Percentiles rank a stretch among this genome's conserved stretches.
Evolutionary conservation across 2,113 vertebrate species (phyloP).

Genomic region (Corydoras sp.): DNA sequence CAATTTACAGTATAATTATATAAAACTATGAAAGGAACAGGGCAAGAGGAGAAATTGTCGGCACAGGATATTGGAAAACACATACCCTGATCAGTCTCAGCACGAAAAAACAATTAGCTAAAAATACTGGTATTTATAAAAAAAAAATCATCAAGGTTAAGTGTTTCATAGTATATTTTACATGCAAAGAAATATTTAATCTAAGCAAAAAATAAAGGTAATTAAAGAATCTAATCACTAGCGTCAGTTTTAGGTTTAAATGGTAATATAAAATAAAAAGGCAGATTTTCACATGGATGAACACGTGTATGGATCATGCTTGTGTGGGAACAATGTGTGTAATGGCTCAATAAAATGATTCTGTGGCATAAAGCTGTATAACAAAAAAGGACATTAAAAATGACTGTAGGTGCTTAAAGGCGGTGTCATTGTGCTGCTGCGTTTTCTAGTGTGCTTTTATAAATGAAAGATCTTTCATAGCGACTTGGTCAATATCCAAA

Average conservation of each 20-base stretch:
- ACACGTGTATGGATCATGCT: background rate
- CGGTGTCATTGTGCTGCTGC: slow-evolving; percentile 24
- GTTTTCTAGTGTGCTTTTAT: slow-evolving; percentile 36
- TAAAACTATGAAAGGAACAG: slow-evolving; percentile 32
- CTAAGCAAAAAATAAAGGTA: no score
- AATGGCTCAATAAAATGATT: no score
- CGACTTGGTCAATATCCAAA: slow-evolving; percentile 46
- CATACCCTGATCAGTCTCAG: no score
- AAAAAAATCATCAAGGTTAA: no score
- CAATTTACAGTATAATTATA: slow-evolving; percentile 47
- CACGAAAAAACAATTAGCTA: no score
- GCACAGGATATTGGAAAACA: background rate
- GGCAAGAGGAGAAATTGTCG: slow-evolving; percentile 8
- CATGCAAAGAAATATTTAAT: no score
- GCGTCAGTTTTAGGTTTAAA: no score
- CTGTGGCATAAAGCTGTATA: no score
- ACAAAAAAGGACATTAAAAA: background rate
- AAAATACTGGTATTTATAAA: no score
- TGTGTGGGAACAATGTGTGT: slow-evolving; percentile 6
- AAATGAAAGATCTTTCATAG: slow-evolving; percentile 39
- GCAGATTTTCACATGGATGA: no score
- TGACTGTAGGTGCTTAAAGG: slow-evolving; percentile 28
- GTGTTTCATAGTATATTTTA: no score
- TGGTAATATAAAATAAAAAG: background rate
- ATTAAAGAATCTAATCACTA: no score